Evolutionary conservation across 2,888 invertebrate species (phyloP).

Genomic region (Meiosimyza platycephala): DNA sequence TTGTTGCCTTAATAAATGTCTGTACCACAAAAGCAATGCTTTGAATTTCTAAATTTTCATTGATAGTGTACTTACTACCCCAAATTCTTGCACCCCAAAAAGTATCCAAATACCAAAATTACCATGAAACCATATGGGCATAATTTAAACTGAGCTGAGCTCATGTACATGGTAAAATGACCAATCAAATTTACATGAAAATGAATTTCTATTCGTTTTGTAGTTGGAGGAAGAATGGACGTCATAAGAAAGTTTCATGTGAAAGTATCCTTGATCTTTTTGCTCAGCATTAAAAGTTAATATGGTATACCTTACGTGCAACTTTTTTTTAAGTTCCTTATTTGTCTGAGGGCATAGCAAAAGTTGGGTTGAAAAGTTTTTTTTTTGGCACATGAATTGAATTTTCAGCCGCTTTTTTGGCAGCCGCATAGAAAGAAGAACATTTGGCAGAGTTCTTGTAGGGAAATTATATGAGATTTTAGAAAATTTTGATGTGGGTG

Average conservation of each 20-base stretch:
- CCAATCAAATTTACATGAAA: constrained; percentile 33
- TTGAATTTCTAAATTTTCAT: too few relatives aligned
- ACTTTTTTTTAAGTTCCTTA: neutral
- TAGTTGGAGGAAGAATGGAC: neutral
- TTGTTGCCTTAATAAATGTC: too few relatives aligned
- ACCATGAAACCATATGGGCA: too few relatives aligned
- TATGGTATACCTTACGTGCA: neutral
- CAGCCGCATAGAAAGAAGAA: neutral
- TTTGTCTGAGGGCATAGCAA: neutral
- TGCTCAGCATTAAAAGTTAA: too few relatives aligned
- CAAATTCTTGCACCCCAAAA: too few relatives aligned
- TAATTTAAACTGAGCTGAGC: too few relatives aligned
- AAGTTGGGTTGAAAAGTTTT: constrained; percentile 15
- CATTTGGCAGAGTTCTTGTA: too few relatives aligned
- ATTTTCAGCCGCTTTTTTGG: neutral
- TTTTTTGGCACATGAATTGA: constrained; percentile 9
- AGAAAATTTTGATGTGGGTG: too few relatives aligned
- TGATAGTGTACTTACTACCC: too few relatives aligned
- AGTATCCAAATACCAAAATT: too few relatives aligned
- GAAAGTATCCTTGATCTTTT: neutral
- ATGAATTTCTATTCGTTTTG: constrained; percentile 2
- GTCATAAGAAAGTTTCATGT: neutral
- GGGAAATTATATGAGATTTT: too few relatives aligned
- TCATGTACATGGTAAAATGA: constrained; percentile 3
- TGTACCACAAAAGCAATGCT: too few relatives aligned